phyloP scores from a whole-genome alignment of 2,113 vertebrate species.

The Leptobrachium leishanense region DNA sequence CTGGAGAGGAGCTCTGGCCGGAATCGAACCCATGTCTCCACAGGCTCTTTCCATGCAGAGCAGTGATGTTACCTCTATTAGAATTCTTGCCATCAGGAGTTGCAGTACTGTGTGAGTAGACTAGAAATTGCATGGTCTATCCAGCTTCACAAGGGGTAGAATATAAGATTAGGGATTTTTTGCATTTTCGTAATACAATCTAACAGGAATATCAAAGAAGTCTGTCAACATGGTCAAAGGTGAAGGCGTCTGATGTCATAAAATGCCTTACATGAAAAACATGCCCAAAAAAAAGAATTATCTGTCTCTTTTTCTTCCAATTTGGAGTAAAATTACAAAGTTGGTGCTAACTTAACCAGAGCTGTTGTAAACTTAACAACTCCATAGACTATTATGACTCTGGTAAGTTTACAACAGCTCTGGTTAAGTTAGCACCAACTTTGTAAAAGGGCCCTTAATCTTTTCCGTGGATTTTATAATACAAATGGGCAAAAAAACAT shows the following conservation, averaged over 20 bases:
- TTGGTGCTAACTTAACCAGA: no score
- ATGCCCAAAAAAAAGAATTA: neutral
- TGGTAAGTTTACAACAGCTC: no score
- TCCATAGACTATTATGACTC: no score
- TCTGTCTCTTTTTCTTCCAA: slow-evolving; percentile 12
- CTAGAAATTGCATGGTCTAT: neutral
- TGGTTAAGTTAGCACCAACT: no score
- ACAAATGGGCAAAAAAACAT: slow-evolving; percentile 26
- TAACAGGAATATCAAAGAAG: slow-evolving; percentile 25
- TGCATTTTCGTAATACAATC: slow-evolving; percentile 16
- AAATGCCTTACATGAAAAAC: neutral
- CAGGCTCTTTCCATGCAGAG: no score
- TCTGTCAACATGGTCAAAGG: slow-evolving; percentile 19
- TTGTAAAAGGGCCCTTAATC: neutral
- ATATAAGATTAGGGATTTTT: slow-evolving; percentile 26
- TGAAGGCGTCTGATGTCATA: slow-evolving; percentile 18
- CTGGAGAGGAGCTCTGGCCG: no score
- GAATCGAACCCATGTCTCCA: no score
- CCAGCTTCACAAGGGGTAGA: neutral
- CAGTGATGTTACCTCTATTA: no score
- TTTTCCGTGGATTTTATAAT: slow-evolving; percentile 1
- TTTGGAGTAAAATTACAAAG: neutral
- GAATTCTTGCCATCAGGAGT: no score
- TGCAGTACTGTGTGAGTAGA: no score
- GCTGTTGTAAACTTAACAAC: no score